Evolutionary conservation across 2,113 vertebrate genomes (phyloP), one percentile per base, ranked within the genome.

Genomic region (Rhinolophus sinicus): DNA sequence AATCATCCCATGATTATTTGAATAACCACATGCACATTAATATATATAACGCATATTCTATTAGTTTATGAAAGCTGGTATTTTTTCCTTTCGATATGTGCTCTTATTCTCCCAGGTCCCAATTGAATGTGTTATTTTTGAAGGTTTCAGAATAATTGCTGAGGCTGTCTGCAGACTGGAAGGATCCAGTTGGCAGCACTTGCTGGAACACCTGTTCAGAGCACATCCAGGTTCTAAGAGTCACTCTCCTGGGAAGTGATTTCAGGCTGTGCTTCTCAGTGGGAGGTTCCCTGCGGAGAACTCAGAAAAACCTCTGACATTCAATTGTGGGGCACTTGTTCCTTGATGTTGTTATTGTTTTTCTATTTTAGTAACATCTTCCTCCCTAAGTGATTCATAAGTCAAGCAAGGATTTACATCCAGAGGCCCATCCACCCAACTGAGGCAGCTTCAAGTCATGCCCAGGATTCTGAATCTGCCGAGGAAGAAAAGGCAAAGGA

Each of bases 191-290:
- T 94, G 94, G 97, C 93, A 91, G 73, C 70, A 44, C 93, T 97
- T 77, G 10, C 52, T 58, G 24, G 38, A 96, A 94, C 93, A 97
- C 97, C 95, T 97, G 96, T 92, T 96, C 95, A 70, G 69, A 73
- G 33, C 86, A 69, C 38, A 80, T 56, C n/a, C 52, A 83, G 73
- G 67, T 83, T 95, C 85, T 94, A 58, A 96, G 92, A 96, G 75
- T 52, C 54, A 19, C 64, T 95, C 94, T 96, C 83, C 15, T 28
- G 94, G 93, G 91, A 93, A 92, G 75, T 62, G 82, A 96, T 84
- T 94, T 96, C 96, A 95, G 89, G 33, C 60, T 95, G 82, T 69
- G 75, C 40, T 87, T 96, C 95, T 35, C 93, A 84, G 77, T 60
- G 56, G 90, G 92, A 56, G 80, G 38, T 35, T 87, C 87, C 81